Base-by-base conservation (phyloP, 1,140 invertebrate species). In the Camponotus vicinus region DNA sequence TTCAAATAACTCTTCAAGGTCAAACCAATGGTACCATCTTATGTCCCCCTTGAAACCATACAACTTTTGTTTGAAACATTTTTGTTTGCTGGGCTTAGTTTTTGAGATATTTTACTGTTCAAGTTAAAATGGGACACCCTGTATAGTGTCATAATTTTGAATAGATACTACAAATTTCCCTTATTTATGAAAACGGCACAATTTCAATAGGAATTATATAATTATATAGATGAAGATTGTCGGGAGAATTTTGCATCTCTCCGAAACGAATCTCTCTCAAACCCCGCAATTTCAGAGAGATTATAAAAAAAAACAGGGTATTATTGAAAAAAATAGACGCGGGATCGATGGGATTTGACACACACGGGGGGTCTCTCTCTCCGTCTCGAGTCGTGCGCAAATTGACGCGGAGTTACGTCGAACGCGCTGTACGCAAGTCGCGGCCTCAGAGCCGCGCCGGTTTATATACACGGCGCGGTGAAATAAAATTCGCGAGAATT, bases 401-500 rank as follows among this genome's bases (percentile, higher is more conserved):
- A 18, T 57, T 52, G 49, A 6, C 15, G 13, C 6, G 40, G 37
- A 90, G 67, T 86, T 86, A 89, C 32, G 37, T 42, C 32, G 45
- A 89, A 87, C 11, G 64, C 59, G 93, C 66, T 92, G 91, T 52
- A 95, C 94, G 85, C 52, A 11, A 59, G 67, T 52, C 66, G 49
- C 66, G 32, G 45, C 21, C 49, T 37, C 21, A 21, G 42, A 59
- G 63, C 27, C 89, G 69, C 94, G 66, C 49, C 49, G 49, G 49
- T 18, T 52, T 6, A 52, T 52, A 52, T 52, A 52, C 49, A 52
- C 18, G 49, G 49, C 49, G 95, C 86, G 91, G 92, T 37, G 86
- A 91, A 92, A 93, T 92, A 92, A 93, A 92, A 93, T 92, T 89
- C 86, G 83, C 85, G 91, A 91, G 89, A 91, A 93, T 91, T 92